Percentiles rank a stretch among this genome's conserved stretches.
Conservation (phyloP, 2,113 vertebrate genomes). For the Hucho hucho region DNA sequence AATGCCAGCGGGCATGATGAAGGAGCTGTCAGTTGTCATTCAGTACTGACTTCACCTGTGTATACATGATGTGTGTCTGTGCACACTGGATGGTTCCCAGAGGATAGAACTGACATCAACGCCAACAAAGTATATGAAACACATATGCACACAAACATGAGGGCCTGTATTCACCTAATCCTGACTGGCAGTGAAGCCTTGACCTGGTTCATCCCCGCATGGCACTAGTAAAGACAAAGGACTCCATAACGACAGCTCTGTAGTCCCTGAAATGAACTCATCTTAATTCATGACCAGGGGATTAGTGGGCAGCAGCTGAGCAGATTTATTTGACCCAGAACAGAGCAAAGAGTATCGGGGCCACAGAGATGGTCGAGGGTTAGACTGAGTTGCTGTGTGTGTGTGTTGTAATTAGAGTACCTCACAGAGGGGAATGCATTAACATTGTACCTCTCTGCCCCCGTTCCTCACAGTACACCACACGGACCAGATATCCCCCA, state of each 20-base stretch:
- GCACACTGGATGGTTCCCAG: neutral
- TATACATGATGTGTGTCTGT: neutral
- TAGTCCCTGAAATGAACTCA: neutral
- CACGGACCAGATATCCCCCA: neutral
- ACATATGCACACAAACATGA: neutral
- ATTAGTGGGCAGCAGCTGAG: neutral
- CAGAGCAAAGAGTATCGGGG: neutral
- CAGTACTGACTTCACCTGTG: neutral
- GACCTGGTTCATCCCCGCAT: neutral
- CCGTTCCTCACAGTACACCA: neutral
- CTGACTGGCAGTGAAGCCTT: neutral
- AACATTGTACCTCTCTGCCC: neutral
- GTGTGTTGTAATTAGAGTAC: neutral
- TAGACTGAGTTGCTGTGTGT: neutral
- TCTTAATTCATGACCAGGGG: neutral
- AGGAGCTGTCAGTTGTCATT: neutral
- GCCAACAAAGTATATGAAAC: neutral
- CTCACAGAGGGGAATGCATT: neutral
- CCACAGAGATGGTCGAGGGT: neutral
- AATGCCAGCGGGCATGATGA: neutral
- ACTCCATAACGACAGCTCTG: neutral
- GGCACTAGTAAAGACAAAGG: neutral
- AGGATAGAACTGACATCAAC: neutral
- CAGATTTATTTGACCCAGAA: neutral
- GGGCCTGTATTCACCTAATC: neutral